phyloP scores from a whole-genome alignment of 2,797 vertebrate species.

The Enteromius radiatus region DNA sequence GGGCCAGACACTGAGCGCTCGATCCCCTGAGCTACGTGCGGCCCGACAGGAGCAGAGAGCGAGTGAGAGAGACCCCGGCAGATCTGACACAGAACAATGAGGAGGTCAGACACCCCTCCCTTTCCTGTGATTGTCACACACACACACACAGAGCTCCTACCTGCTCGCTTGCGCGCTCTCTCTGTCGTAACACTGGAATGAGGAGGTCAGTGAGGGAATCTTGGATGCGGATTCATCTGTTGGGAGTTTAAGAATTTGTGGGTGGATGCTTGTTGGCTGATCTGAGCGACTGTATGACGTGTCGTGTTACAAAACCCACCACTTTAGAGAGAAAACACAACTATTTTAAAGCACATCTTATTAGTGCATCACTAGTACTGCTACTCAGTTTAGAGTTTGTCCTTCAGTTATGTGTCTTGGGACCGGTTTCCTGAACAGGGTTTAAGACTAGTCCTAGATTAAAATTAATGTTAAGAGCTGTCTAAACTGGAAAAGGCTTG shows the following conservation, averaged over 20 bases:
- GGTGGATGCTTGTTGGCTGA: constrained; percentile 41
- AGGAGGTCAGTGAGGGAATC: constrained; percentile 55
- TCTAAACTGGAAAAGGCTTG: too few relatives aligned
- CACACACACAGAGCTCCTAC: constrained; percentile 36
- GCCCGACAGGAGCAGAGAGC: constrained; percentile 68
- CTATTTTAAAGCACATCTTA: background rate
- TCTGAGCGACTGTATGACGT: constrained; percentile 17
- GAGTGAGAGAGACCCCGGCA: constrained; percentile 17
- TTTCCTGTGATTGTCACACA: constrained; percentile 95
- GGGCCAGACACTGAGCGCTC: constrained; percentile 62
- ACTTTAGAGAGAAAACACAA: background rate
- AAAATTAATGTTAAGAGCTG: too few relatives aligned
- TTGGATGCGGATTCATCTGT: constrained; percentile 36
- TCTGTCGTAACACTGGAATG: constrained; percentile 6
- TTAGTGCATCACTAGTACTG: background rate
- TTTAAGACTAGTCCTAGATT: too few relatives aligned
- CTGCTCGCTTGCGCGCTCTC: background rate
- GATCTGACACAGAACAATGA: constrained; percentile 86
- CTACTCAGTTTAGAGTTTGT: background rate
- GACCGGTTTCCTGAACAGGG: too few relatives aligned
- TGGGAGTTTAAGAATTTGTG: constrained; percentile 46
- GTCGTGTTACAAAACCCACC: constrained; percentile 35
- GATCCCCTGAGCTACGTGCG: constrained; percentile 78
- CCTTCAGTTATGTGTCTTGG: background rate
- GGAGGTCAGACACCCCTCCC: constrained; percentile 91